phyloP scores from a whole-genome alignment of 1,140 invertebrate species.

The Formica selysi region DNA sequence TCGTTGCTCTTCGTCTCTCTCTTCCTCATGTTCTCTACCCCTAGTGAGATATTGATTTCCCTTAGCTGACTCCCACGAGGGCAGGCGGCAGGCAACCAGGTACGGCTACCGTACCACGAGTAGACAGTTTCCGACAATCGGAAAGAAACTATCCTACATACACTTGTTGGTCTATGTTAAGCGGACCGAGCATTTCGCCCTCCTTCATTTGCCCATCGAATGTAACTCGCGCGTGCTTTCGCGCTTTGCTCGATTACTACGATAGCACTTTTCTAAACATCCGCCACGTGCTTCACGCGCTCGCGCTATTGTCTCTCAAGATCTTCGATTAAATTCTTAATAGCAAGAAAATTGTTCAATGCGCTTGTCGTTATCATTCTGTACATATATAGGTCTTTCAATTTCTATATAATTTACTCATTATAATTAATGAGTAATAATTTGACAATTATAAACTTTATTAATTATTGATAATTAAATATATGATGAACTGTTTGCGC shows the following conservation, averaged over 20 bases:
- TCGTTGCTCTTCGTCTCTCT: constrained; percentile 64
- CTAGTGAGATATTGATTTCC: constrained; percentile 87
- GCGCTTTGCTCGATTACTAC: constrained; percentile 28
- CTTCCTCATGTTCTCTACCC: constrained; percentile 79
- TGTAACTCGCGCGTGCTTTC: constrained; percentile 23
- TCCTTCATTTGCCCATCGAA: constrained; percentile 49
- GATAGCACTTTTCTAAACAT: constrained; percentile 54
- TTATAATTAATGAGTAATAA: background rate
- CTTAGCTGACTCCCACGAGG: constrained; percentile 86
- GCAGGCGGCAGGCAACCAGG: constrained; percentile 81
- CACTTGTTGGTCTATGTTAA: constrained; percentile 33
- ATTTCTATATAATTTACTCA: background rate
- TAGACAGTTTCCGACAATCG: constrained; percentile 73
- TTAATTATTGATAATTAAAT: constrained; percentile 17
- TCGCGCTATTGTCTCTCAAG: constrained; percentile 47
- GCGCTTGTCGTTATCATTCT: background rate
- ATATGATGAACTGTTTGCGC: background rate
- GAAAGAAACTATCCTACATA: constrained; percentile 69
- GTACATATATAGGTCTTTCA: background rate
- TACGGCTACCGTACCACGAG: constrained; percentile 74
- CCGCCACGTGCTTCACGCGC: constrained; percentile 69
- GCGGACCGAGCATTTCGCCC: constrained; percentile 37
- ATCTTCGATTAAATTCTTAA: constrained; percentile 23
- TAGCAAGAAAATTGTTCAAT: background rate
- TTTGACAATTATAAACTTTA: background rate